Percentiles rank a stretch among this genome's conserved stretches.
phyloP scores from a whole-genome alignment of 2,797 vertebrate species.

The Sarcoramphus papa region DNA sequence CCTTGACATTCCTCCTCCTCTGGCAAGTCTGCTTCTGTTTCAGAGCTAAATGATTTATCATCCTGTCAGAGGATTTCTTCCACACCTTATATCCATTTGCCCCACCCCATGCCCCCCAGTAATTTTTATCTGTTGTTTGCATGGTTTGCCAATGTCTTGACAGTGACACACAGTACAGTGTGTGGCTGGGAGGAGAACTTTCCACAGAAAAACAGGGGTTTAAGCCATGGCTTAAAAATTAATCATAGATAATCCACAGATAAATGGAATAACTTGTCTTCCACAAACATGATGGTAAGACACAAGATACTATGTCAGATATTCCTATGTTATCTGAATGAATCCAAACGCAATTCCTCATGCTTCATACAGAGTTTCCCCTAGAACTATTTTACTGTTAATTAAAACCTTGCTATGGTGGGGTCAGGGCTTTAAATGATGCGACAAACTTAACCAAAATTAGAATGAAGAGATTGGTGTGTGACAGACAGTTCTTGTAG shows the following conservation, averaged over 20 bases:
- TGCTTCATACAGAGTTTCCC: neutral
- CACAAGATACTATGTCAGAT: neutral
- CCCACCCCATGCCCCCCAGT: neutral
- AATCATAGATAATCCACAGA: neutral
- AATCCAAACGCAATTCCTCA: neutral
- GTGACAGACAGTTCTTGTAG: neutral
- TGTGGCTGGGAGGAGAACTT: neutral
- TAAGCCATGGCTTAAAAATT: neutral
- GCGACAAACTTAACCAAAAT: neutral
- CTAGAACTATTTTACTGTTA: neutral
- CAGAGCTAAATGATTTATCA: constrained; percentile 16
- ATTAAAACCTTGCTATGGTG: neutral
- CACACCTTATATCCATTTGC: neutral
- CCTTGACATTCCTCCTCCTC: constrained; percentile 21
- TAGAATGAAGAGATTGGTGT: neutral
- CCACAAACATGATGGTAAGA: neutral
- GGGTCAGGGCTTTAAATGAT: neutral
- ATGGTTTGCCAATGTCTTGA: neutral
- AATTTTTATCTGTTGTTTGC: neutral
- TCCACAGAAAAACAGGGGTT: neutral
- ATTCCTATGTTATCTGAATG: neutral
- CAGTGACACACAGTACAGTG: neutral
- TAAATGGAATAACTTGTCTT: neutral
- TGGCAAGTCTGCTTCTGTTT: neutral
- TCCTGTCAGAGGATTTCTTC: constrained; percentile 8